Evolutionary conservation across 2,888 invertebrate species (phyloP).

Genomic region (Morpho helenor): DNA sequence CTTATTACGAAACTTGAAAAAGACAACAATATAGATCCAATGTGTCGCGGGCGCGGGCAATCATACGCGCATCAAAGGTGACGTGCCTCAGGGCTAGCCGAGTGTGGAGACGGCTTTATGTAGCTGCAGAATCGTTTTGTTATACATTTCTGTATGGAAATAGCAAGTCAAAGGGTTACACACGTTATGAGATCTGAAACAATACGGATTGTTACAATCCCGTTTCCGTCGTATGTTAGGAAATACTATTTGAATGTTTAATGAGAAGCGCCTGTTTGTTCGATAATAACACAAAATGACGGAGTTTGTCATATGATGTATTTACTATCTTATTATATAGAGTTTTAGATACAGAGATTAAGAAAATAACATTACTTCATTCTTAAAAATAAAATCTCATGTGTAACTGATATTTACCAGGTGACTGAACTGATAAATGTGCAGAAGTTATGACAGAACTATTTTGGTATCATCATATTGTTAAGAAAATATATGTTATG

Average conservation of each 20-base stretch:
- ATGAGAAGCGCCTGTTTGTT: slow-evolving; percentile 60
- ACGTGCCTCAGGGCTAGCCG: slow-evolving; percentile 63
- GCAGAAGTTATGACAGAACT: no score
- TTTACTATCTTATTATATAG: slow-evolving; percentile 2
- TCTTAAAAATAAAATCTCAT: no score
- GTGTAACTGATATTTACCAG: no score
- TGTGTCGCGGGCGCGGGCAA: slow-evolving; percentile 78
- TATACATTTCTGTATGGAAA: slow-evolving; percentile 44
- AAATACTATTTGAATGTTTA: slow-evolving; percentile 73
- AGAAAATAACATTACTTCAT: no score
- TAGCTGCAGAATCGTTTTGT: slow-evolving; percentile 50
- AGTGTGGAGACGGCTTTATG: slow-evolving; percentile 72
- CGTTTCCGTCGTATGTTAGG: slow-evolving; percentile 68
- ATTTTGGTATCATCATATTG: no score
- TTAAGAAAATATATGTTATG: no score
- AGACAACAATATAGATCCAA: slow-evolving; percentile 79
- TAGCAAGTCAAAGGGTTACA: slow-evolving; percentile 70
- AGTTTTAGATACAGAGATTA: no score
- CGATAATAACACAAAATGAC: slow-evolving; percentile 41
- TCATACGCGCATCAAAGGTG: slow-evolving; percentile 78
- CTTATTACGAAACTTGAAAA: slow-evolving; percentile 80
- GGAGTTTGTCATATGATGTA: slow-evolving; percentile 15
- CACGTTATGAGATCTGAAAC: slow-evolving; percentile 76
- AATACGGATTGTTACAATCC: slow-evolving; percentile 75
- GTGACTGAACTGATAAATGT: no score